Percentiles rank a stretch among this genome's conserved stretches.
Evolutionary conservation across 2,888 invertebrate species (phyloP).

Genomic region (Spialia ferax): DNA sequence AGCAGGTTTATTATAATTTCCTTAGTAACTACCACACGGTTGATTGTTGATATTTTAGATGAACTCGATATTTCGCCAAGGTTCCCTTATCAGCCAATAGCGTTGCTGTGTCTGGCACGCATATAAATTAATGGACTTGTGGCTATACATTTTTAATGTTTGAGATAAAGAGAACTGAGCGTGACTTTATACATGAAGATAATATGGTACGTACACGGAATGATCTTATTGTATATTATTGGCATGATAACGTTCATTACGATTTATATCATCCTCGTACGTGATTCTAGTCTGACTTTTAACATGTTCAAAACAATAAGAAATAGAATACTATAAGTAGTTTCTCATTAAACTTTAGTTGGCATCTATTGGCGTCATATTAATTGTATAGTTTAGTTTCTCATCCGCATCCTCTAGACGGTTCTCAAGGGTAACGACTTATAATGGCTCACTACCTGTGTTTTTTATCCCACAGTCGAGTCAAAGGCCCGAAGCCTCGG

Average conservation of each 20-base stretch:
- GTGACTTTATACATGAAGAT: constrained; percentile 49
- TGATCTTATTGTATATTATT: neutral
- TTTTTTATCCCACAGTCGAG: constrained; percentile 77
- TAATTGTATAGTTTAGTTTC: constrained; percentile 34
- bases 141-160: constrained; percentile 41
- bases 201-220: constrained; percentile 28
- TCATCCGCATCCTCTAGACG: constrained; percentile 73
- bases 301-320: neutral
- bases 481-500: constrained; percentile 79
- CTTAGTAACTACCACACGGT: constrained; percentile 26
- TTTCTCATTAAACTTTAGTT: too few relatives aligned
- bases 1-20: constrained; percentile 26
- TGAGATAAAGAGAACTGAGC: constrained; percentile 47
- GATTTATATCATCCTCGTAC: neutral
- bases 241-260: neutral
- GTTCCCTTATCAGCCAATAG: constrained; percentile 46
- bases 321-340: too few relatives aligned
- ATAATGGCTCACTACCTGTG: constrained; percentile 81
- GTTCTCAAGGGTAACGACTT: constrained; percentile 79
- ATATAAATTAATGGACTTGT: constrained; percentile 39
- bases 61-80: constrained; percentile 45
- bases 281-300: constrained; percentile 1
- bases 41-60: constrained; percentile 35
- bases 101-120: constrained; percentile 34
- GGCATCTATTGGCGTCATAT: constrained; percentile 4